These are phyloP conservation scores for Equus przewalskii DNA, from an alignment of 2,113 vertebrate species.

Conservation along the genomic window DNA sequence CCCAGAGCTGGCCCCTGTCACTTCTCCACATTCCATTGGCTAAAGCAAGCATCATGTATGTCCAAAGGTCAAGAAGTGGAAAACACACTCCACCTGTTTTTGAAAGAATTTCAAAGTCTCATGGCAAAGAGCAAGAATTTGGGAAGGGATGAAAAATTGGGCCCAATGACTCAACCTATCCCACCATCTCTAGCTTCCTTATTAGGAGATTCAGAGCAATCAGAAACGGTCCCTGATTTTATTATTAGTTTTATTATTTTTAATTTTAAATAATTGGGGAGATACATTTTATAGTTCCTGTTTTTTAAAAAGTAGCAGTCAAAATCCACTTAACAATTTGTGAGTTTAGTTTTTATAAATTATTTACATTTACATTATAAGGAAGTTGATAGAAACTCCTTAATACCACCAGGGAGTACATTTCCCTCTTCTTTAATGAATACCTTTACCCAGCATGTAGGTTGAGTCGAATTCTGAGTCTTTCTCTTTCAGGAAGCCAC, in stretches of 20 bases:
- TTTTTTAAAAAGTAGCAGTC: neutral
- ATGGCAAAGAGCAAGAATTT: neutral
- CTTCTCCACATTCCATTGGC: neutral
- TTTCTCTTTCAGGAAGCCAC: conserved; percentile 45
- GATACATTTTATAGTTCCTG: neutral
- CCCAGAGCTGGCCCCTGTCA: neutral
- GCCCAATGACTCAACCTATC: too few relatives aligned
- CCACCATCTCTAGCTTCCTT: neutral
- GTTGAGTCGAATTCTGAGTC: conserved; percentile 28
- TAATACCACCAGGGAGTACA: neutral
- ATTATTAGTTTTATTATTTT: neutral
- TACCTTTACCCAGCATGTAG: neutral
- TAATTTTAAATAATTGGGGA: neutral
- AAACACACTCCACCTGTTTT: neutral
- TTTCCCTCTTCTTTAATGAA: neutral
- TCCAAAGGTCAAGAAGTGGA: neutral
- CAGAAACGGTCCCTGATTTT: neutral
- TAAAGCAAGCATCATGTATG: neutral
- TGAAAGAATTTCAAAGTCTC: neutral
- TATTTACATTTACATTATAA: neutral
- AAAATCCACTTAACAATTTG: neutral
- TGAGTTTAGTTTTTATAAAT: neutral
- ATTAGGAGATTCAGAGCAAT: neutral
- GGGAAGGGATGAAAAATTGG: neutral
- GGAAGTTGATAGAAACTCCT: neutral